Evolutionary conservation across 2,797 vertebrate genomes (phyloP).

Genomic region (Balearica regulorum): DNA sequence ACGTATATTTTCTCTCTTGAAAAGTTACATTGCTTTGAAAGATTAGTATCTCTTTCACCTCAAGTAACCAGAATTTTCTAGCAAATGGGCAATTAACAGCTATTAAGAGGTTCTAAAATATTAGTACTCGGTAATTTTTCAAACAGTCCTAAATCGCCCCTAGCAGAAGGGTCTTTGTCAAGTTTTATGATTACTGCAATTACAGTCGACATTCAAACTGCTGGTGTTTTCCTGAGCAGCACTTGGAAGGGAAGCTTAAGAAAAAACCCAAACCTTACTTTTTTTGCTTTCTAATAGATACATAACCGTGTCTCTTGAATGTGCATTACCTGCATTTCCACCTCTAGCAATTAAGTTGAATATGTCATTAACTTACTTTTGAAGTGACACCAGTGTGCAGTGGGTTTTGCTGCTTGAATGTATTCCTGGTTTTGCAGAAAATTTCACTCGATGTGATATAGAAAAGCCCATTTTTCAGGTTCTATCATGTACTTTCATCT

Average conservation of each 20-base stretch:
- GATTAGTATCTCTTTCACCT: not conserved
- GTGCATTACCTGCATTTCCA: not conserved
- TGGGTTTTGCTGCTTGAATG: not conserved
- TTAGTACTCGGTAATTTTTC: not conserved
- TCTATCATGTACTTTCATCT: not conserved
- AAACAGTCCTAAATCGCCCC: not conserved
- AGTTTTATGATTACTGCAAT: not conserved
- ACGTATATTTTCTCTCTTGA: not conserved
- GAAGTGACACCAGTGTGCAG: not conserved
- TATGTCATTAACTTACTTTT: not conserved
- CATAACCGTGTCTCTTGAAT: not conserved
- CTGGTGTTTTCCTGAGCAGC: not conserved
- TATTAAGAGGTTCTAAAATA: not conserved
- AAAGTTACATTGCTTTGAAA: not conserved
- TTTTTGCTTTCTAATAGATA: not conserved
- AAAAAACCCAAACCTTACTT: not conserved
- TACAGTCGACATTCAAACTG: not conserved
- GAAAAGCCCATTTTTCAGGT: not conserved
- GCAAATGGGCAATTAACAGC: not conserved
- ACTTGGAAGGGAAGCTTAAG: not conserved
- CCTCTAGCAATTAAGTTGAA: not conserved
- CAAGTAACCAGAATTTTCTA: not conserved
- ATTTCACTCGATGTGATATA: not conserved
- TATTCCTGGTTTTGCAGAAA: not conserved
- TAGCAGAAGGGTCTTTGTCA: not conserved